Conservation (phyloP, 2,797 vertebrate genomes). For the Melanogrammus aeglefinus region DNA sequence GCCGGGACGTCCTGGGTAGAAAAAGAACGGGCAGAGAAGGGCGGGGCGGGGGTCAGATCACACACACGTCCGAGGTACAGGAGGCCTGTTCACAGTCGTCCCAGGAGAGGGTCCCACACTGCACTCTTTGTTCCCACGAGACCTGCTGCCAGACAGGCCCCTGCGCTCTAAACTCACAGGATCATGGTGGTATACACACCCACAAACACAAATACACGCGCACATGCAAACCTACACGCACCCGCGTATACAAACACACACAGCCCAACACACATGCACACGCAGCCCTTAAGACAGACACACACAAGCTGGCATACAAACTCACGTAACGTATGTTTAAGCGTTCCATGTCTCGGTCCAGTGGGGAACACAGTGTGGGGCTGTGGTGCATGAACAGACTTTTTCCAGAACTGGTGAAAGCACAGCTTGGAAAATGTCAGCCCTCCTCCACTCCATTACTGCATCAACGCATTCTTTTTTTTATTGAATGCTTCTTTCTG, state of each 20-base stretch:
- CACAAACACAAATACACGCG: slow-evolving; percentile 20
- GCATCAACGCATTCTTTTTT: no score
- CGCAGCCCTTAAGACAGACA: slow-evolving; percentile 20
- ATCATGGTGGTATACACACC: slow-evolving; percentile 46
- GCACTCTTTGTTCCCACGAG: slow-evolving; percentile 72
- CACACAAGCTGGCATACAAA: slow-evolving; percentile 32
- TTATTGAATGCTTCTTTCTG: no score
- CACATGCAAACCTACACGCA: slow-evolving; percentile 36
- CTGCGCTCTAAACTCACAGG: slow-evolving; percentile 67
- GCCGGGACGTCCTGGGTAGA: slow-evolving; percentile 80
- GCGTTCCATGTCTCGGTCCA: slow-evolving; percentile 53
- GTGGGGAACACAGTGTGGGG: slow-evolving; percentile 45
- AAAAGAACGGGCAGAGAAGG: slow-evolving; percentile 5
- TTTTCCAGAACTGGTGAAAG: no score
- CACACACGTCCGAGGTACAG: slow-evolving; percentile 55
- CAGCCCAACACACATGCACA: slow-evolving; percentile 11
- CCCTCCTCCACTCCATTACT: no score
- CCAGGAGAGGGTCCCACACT: slow-evolving; percentile 66
- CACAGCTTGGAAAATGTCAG: slow-evolving; percentile 25
- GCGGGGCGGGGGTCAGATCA: slow-evolving; percentile 48
- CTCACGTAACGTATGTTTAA: slow-evolving; percentile 60
- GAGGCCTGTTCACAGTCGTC: slow-evolving; percentile 58
- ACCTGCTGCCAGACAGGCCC: slow-evolving; percentile 68
- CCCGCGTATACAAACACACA: not conserved
- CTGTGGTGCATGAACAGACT: not conserved